Evolutionary conservation across 1,140 invertebrate species (phyloP).

Genomic region (Diploscapter pachys): DNA sequence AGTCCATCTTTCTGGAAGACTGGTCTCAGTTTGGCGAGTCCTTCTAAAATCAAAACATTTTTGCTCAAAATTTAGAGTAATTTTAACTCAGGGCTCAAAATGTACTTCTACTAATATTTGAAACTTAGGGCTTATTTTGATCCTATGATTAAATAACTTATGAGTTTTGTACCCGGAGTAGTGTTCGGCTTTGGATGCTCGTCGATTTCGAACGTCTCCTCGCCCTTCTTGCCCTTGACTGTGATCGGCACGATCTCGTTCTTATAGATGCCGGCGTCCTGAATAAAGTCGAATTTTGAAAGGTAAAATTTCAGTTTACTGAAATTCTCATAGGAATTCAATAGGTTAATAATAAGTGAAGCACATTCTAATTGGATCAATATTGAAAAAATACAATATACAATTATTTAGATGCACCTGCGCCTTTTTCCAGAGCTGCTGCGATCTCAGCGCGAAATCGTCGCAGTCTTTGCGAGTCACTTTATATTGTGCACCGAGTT

Average conservation of each 20-base stretch:
- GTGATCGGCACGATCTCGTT: constrained; percentile 83
- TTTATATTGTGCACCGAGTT: constrained; percentile 84
- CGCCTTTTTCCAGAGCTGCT: constrained; percentile 60
- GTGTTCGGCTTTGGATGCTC: constrained; percentile 26
- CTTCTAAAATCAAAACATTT: constrained; percentile 65
- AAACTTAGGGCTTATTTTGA: too few species aligned
- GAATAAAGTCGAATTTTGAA: background rate
- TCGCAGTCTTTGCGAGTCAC: constrained; percentile 82
- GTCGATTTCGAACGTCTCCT: constrained; percentile 69
- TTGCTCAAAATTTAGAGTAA: background rate
- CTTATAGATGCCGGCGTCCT: constrained; percentile 77
- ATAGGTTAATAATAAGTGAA: background rate
- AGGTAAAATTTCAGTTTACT: background rate
- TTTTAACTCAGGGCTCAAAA: background rate
- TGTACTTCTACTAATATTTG: background rate
- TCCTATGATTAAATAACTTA: too few species aligned
- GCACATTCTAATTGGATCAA: too few species aligned
- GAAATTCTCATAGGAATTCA: background rate
- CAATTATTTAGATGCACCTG: constrained; percentile 66
- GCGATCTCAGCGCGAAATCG: constrained; percentile 77
- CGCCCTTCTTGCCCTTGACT: constrained; percentile 75
- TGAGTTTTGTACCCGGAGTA: background rate
- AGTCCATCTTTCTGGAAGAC: constrained; percentile 93
- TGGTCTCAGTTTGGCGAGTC: constrained; percentile 74
- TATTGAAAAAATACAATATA: too few species aligned